These are phyloP conservation scores for Atta colombica DNA, from an alignment of 1,140 invertebrate species.

Conservation along the genomic window DNA sequence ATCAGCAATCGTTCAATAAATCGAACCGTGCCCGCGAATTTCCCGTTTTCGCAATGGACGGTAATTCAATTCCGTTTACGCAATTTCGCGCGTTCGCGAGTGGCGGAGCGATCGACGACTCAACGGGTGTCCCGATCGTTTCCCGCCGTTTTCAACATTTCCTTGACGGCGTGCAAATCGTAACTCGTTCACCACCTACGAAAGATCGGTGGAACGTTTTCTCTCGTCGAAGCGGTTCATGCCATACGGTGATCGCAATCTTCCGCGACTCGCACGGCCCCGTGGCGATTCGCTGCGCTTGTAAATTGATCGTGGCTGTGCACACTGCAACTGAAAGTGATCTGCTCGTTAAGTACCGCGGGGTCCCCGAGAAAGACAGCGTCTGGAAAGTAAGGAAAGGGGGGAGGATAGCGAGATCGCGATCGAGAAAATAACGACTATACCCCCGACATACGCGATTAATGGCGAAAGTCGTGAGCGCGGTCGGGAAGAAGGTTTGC, in stretches of 20 bases:
- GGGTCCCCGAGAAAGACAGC: slow-evolving; percentile 47
- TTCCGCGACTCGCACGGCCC: slow-evolving; percentile 50
- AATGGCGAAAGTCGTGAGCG: slow-evolving; percentile 64
- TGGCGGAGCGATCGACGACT: slow-evolving; percentile 51
- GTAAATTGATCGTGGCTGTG: slow-evolving; percentile 71
- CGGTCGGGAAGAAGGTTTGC: slow-evolving; percentile 48
- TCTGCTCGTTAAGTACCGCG: slow-evolving; percentile 73
- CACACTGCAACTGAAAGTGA: slow-evolving; percentile 69
- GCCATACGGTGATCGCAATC: slow-evolving; percentile 45
- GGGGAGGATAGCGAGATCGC: slow-evolving; percentile 55
- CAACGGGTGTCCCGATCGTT: slow-evolving; percentile 69
- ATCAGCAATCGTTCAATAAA: slow-evolving; percentile 68
- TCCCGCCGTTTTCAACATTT: slow-evolving; percentile 6
- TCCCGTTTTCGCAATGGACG: slow-evolving; percentile 44
- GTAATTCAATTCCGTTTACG: slow-evolving; percentile 78
- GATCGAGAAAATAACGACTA: slow-evolving; percentile 75
- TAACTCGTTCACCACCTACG: slow-evolving; percentile 46
- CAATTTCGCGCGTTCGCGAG: slow-evolving; percentile 71
- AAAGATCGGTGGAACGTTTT: slow-evolving; percentile 31
- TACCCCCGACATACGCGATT: slow-evolving; percentile 68
- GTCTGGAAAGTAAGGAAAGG: slow-evolving; percentile 65
- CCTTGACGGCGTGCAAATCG: slow-evolving; percentile 17
- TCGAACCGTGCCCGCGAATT: slow-evolving; percentile 70
- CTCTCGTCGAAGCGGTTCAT: not conserved
- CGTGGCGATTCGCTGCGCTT: slow-evolving; percentile 42